phyloP scores from a whole-genome alignment of 1,140 invertebrate genomes.

The Wiebesia pumilae region DNA sequence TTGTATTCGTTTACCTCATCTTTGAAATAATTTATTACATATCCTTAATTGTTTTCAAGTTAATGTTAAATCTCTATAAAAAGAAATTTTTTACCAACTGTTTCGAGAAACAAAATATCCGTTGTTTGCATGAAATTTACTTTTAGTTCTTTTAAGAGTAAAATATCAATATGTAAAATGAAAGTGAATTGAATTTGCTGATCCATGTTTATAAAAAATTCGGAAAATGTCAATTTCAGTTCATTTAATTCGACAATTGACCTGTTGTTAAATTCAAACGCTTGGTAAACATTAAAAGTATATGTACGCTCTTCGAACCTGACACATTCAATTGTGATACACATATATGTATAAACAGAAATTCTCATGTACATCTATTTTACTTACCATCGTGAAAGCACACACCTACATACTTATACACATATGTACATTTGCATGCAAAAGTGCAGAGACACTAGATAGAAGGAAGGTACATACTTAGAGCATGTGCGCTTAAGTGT shows the following conservation, averaged over 20 bases:
- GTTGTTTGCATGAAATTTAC: too few relatives aligned
- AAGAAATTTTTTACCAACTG: too few relatives aligned
- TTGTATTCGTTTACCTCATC: too few relatives aligned
- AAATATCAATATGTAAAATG: too few relatives aligned
- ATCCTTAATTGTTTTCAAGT: too few relatives aligned
- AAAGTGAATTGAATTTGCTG: too few relatives aligned
- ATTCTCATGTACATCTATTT: not conserved
- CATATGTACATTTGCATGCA: constrained; percentile 19
- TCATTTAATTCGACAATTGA: not conserved
- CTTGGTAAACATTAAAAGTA: not conserved
- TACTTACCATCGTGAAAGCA: not conserved
- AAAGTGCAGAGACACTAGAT: constrained; percentile 13
- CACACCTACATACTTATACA: not conserved
- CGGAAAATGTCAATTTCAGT: not conserved
- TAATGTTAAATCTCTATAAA: too few relatives aligned
- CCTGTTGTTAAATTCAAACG: not conserved
- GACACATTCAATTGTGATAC: not conserved
- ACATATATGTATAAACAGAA: not conserved
- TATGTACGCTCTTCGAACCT: not conserved
- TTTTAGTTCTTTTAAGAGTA: too few relatives aligned
- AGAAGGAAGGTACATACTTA: constrained; percentile 16
- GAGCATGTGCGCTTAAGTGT: constrained; percentile 16
- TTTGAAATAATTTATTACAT: too few relatives aligned
- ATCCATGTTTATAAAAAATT: too few relatives aligned
- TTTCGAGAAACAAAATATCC: too few relatives aligned